Evolutionary conservation across 2,113 vertebrate species (phyloP).

Genomic region (Protobothrops flavoviridis): DNA sequence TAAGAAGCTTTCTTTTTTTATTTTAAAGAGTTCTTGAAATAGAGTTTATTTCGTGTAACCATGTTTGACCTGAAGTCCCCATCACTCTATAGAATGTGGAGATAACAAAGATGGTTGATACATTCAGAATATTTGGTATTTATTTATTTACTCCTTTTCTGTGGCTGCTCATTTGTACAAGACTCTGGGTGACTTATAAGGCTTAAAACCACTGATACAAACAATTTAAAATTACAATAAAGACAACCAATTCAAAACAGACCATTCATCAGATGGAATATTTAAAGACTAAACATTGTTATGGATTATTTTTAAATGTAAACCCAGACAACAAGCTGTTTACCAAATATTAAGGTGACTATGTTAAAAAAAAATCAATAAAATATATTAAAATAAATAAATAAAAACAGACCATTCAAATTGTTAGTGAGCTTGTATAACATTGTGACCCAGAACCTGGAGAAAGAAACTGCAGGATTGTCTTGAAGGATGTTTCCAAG

Average conservation of each 20-base stretch:
- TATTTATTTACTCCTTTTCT: background rate
- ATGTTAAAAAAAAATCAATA: too few relatives aligned
- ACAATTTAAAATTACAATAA: background rate
- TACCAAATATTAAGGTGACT: too few relatives aligned
- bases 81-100: background rate
- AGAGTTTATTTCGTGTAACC: background rate
- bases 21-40: background rate
- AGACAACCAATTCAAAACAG: background rate
- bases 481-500: background rate
- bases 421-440: background rate
- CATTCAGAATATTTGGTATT: background rate
- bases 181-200: background rate
- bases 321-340: too few relatives aligned
- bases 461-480: background rate
- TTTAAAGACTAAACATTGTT: too few relatives aligned
- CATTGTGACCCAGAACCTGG: background rate
- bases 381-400: too few relatives aligned
- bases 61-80: background rate
- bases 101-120: background rate
- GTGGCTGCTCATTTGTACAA: background rate
- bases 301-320: too few relatives aligned
- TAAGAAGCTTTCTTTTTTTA: background rate
- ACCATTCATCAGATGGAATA: background rate
- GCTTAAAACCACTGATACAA: background rate
- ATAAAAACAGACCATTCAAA: background rate